Evolutionary conservation across 2,113 vertebrate genomes (phyloP), one percentile per base, ranked within the genome.

Genomic region (Paracanthobrama guichenoti): DNA sequence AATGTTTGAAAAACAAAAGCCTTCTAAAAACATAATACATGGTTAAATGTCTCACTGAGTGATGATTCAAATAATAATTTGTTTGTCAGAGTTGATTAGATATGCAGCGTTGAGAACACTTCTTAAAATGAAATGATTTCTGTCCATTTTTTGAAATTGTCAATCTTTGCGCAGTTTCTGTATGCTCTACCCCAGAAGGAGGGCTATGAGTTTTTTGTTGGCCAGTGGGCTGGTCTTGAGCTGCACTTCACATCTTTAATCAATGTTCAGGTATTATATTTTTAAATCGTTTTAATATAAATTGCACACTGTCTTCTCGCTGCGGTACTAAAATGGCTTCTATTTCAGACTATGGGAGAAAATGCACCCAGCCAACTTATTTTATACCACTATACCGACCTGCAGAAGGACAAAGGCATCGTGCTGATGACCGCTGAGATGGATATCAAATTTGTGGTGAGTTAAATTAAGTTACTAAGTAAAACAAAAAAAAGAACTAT

Each of bases 201-300:
- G 87, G 97, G 97, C 2, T 99, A 99, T 13, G 97, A 99, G 90
- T 99, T 99, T 91, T 98, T 96, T 24, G 90, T 99, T 84, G 97
- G 97, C 81, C 97, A 98, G 66, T 99, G 98, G 97, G 94, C 96
- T 24, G 93, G 93, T 83, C 86, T 93, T 48, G 93, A 98, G 88
- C 92, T 99, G 39, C 97, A 99, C 88, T 98, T 99, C 90, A 98
- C 97, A 85, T 96, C 98, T 13, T 94, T 99, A 76, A 98, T 98
- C 90, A 99, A 99, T 20, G 87, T 98, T 86, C 97, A 99, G 97
- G 98, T 99, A 90, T 74, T 28, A 22, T 14, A 26, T 66, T 67
- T 31, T 6, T 22, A 0, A 3, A 11, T 26, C 8, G 44, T 44
- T 39, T 8, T 3, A 55, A 26, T 79, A 9, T 59, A 22, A 22